A percentile compares a stretch with the other conserved stretches of the same genome.
phyloP scores from a whole-genome alignment of 2,797 vertebrate genomes.

The Leptatherina wallacei region DNA sequence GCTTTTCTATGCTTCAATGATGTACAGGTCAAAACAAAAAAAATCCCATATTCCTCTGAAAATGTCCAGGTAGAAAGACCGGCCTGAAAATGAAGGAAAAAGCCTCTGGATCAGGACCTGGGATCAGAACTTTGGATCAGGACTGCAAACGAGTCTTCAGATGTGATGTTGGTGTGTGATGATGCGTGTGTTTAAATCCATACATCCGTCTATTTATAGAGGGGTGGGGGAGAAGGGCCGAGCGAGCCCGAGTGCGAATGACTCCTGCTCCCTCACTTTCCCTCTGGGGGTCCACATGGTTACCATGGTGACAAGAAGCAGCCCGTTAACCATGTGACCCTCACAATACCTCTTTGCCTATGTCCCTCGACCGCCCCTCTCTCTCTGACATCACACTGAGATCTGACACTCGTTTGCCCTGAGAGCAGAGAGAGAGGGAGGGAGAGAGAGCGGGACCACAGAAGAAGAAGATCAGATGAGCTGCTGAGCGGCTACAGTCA shows the following conservation, averaged over 20 bases:
- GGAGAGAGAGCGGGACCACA: conserved; percentile 7
- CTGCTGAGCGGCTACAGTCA: neutral
- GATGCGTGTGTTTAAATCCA: conserved; percentile 2
- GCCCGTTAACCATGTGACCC: conserved; percentile 65
- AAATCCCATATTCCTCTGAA: too few species aligned
- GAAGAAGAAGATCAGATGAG: conserved; percentile 3
- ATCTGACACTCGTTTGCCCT: conserved; percentile 31
- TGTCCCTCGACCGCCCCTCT: neutral
- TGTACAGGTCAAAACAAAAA: too few species aligned
- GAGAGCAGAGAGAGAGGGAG: neutral
- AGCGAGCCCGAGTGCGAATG: conserved; percentile 30
- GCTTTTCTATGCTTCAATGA: too few species aligned
- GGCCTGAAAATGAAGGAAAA: too few species aligned
- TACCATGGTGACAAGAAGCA: conserved; percentile 63
- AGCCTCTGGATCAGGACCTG: neutral
- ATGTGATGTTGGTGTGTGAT: neutral
- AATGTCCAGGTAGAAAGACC: too few species aligned
- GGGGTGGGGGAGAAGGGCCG: neutral
- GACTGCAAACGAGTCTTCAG: too few species aligned
- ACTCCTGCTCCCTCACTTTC: conserved; percentile 30
- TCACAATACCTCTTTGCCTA: conserved; percentile 45
- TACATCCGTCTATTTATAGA: conserved; percentile 35
- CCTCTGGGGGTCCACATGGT: conserved; percentile 42
- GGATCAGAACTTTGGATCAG: neutral
- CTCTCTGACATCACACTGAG: conserved; percentile 48